Percentiles rank a stretch among this genome's conserved stretches.
These are phyloP conservation scores for Argynnis bischoffii DNA, from an alignment of 2,888 invertebrate genomes.

Conservation along the genomic window DNA sequence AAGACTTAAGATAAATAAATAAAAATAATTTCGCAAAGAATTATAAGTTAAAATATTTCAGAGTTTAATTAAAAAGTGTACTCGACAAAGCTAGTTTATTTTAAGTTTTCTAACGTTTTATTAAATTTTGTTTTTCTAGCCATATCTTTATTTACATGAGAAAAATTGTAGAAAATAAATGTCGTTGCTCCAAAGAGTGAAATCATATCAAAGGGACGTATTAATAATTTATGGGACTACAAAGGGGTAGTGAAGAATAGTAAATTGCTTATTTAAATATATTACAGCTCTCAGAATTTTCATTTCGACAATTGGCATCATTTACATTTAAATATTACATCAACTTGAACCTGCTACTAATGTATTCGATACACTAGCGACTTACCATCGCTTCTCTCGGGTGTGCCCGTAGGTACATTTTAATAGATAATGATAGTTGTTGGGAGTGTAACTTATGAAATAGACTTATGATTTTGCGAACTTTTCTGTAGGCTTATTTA, in stretches of 20 bases:
- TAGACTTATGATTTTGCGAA: no score
- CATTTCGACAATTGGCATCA: conserved; percentile 14
- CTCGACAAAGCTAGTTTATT: not conserved
- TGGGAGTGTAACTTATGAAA: no score
- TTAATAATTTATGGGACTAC: conserved; percentile 16
- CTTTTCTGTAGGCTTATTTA: no score
- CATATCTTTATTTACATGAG: not conserved
- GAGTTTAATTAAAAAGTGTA: not conserved
- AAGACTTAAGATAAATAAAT: no score
- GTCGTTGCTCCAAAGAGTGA: not conserved
- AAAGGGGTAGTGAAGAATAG: conserved; percentile 18
- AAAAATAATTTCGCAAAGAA: no score
- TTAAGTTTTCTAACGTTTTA: not conserved
- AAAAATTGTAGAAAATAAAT: conserved; percentile 6
- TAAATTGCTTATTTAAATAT: conserved; percentile 31
- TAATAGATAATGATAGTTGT: no score
- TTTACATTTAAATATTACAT: conserved; percentile 21
- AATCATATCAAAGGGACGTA: not conserved
- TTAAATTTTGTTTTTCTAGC: no score
- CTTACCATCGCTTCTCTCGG: no score
- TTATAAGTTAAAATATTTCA: no score
- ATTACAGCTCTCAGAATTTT: conserved; percentile 16
- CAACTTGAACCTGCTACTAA: not conserved
- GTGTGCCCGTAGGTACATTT: no score
- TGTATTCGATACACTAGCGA: no score